Base-by-base conservation (phyloP, 2,888 invertebrate genomes). In the Tenodera sinensis region DNA sequence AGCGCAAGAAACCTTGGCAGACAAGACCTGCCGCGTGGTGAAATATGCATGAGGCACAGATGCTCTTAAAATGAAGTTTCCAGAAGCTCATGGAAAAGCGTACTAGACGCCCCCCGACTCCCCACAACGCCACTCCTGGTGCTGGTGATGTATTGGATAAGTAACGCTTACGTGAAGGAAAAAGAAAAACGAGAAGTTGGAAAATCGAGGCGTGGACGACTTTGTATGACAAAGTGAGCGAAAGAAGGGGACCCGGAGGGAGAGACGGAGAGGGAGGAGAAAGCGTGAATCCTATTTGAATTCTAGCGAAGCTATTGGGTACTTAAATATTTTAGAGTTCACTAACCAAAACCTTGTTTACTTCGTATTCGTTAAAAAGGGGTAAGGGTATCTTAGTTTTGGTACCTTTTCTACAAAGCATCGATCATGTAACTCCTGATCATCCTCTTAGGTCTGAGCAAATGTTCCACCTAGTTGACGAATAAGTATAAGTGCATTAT, bases 21-120 rank as follows among this genome's bases (percentile, higher is more conserved):
- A 71, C 54, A 71, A 71, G 54, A 71, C 15, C 25, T 71, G 54
- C 54, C 54, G 54, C 54, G 54, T 71, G 54, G 54, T 90, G 88
- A 90, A 90, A 90, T 89, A 90, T 90, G 90, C 89, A 90, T 89
- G 90, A 88, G 85, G 83, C 87, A 85, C 89, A 90, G 90, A 90
- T 90, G 90, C 71, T 88, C 71, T 89, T 89, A 87, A 89, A 90
- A 90, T 90, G 89, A 90, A 90, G 89, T 90, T 90, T 90, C 34
- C n/a, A 87, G 87, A 15, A 87, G 87, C 71, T 71, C 54, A 71
- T 71, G 54, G 27, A 12, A 88, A 88, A 88, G 83, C 83, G 88
- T 20, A 15, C 54, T 71, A 71, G 20, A 3, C 6, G 20, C 54
- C 54, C 54, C n/a, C n/a, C n/a, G n/a, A n/a, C n/a, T 71, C 54